Percentiles rank a stretch among this genome's conserved stretches.
These are phyloP conservation scores for Holocentrus rufus DNA, from an alignment of 2,797 vertebrate genomes.

Conservation along the genomic window DNA sequence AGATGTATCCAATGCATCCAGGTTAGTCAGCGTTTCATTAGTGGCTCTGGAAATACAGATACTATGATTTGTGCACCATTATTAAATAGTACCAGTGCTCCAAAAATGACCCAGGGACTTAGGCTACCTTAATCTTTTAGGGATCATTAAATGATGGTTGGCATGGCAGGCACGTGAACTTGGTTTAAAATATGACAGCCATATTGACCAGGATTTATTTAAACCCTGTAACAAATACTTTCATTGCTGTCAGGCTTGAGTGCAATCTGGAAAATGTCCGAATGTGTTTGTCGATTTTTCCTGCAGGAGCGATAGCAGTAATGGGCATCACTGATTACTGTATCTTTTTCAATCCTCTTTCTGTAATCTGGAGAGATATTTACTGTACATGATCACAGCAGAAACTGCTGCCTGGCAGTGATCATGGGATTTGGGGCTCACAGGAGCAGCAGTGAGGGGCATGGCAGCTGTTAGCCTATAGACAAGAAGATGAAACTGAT, in stretches of 20 bases:
- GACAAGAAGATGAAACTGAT: too few relatives aligned
- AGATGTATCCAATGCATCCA: not conserved
- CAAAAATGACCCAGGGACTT: constrained; percentile 5
- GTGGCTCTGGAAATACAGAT: not conserved
- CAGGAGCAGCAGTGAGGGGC: constrained; percentile 8
- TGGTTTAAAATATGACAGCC: constrained; percentile 33
- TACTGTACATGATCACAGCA: constrained; percentile 49
- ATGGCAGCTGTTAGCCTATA: too few relatives aligned
- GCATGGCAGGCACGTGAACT: constrained; percentile 4
- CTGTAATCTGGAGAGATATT: constrained; percentile 56
- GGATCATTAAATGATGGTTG: constrained; percentile 37
- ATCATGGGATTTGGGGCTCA: constrained; percentile 38
- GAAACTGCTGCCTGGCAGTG: constrained; percentile 33
- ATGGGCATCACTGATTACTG: constrained; percentile 54
- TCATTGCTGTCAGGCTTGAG: constrained; percentile 21
- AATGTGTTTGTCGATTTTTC: constrained; percentile 28
- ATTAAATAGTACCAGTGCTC: constrained; percentile 23
- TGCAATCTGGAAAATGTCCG: constrained; percentile 14
- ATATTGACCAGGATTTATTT: constrained; percentile 38
- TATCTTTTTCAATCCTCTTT: constrained; percentile 54
- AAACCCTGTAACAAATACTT: constrained; percentile 8
- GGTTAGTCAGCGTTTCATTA: not conserved
- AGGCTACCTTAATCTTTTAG: constrained; percentile 50
- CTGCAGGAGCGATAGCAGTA: constrained; percentile 47
- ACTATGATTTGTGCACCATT: constrained; percentile 28